Base-by-base conservation (phyloP, 2,113 vertebrate species). In the Oenanthe melanoleuca region DNA sequence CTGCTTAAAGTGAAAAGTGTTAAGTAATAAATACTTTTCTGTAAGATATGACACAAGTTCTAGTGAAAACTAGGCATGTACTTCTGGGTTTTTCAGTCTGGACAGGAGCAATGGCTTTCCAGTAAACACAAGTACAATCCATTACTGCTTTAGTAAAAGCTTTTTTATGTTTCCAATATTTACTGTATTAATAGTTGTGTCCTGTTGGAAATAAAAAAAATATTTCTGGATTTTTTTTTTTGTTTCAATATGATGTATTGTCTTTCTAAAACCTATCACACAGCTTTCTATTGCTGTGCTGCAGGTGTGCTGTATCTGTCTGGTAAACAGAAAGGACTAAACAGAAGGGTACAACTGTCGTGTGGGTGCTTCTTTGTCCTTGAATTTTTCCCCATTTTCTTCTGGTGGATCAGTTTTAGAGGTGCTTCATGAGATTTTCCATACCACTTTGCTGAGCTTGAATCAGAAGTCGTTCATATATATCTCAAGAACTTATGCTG, bases 371-470 rank as follows among this genome's bases (percentile, higher is more conserved):
- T 53, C 40, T 61, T 11, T 84, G 72, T 52, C 86, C 56, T 78
- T 84, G 34, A 74, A 44, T 38, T 63, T 0, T 0, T 44, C 65
- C 45, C 19, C 52, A 0, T 65, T 24, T 34, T 14, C 29, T 45
- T 71, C 40, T 71, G 20, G 25, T 53, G n/a, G 28, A 45, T 63
- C 37, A 13, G 3, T 37, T n/a, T 60, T 55, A 34, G 40, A 53
- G 38, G 33, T 38, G 9, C 5, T 75, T 80, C 0, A 0, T 72
- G 70, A 31, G 24, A 12, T 57, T 79, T 85, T 72, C 42, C 19
- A 1, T 33, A 42, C 31, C 0, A 0, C 6, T 28, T 70, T 74
- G 38, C 73, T 79, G 16, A 38, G n/a, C 37, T 77, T 31, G 14
- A 49, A 65, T 77, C 23, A 34, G 57, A 45, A 42, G 29, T 42